Evolutionary conservation across 2,888 invertebrate genomes (phyloP).

Genomic region (Eulithis prunata): DNA sequence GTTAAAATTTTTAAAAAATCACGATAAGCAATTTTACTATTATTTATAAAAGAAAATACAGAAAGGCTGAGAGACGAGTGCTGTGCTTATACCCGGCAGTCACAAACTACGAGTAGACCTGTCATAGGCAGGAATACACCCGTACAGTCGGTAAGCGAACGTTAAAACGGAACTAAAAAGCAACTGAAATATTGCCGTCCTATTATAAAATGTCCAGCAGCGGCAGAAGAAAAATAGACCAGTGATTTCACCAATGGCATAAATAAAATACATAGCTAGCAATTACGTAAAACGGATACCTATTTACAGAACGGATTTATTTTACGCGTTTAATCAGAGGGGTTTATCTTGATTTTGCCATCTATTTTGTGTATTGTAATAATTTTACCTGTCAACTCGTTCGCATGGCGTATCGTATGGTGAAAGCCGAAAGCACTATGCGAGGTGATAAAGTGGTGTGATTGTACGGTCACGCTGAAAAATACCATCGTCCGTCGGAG

Average conservation of each 20-base stretch:
- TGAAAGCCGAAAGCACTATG: conserved; percentile 55
- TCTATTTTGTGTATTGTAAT: conserved; percentile 52
- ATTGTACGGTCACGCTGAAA: conserved; percentile 44
- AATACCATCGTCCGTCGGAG: conserved; percentile 26
- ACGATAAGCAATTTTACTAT: no score
- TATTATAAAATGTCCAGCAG: conserved; percentile 38
- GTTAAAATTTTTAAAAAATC: no score
- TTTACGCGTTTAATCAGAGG: conserved; percentile 52
- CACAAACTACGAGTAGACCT: conserved; percentile 22
- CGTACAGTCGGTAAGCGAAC: conserved; percentile 23
- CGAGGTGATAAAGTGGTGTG: conserved; percentile 50
- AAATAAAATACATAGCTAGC: conserved; percentile 40
- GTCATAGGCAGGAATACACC: conserved; percentile 23
- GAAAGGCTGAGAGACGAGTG: conserved; percentile 3
- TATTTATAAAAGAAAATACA: conserved; percentile 2
- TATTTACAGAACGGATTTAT: conserved; percentile 50
- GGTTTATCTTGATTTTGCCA: conserved; percentile 49
- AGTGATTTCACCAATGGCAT: conserved; percentile 40
- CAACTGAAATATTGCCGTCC: conserved; percentile 37
- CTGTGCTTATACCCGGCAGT: conserved; percentile 10
- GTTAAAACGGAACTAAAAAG: conserved; percentile 34
- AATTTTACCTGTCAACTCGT: conserved; percentile 53
- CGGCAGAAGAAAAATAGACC: conserved; percentile 40
- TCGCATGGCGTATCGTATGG: conserved; percentile 45
- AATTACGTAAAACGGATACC: conserved; percentile 42